Percentiles rank a stretch among this genome's conserved stretches.
phyloP scores from a whole-genome alignment of 2,797 vertebrate genomes.

The Semotilus atromaculatus region DNA sequence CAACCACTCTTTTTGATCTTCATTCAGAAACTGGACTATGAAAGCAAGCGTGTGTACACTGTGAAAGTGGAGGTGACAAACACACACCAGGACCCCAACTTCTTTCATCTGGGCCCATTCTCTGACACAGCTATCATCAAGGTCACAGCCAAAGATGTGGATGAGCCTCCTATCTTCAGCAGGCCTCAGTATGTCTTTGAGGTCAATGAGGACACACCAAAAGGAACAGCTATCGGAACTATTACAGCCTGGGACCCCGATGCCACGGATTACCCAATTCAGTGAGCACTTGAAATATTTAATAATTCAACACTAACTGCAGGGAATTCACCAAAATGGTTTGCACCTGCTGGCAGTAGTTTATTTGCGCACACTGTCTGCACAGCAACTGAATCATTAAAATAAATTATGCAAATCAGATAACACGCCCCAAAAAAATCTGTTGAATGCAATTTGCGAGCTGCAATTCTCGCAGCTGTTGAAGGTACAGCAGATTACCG shows the following conservation, averaged over 20 bases:
- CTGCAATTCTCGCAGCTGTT: not conserved
- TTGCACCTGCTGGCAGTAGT: conserved; percentile 4
- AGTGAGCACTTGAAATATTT: conserved; percentile 71
- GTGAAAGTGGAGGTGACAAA: conserved; percentile 84
- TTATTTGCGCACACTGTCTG: conserved; percentile 3
- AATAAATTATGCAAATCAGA: conserved; percentile 37
- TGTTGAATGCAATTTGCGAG: not conserved
- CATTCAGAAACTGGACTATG: conserved; percentile 84
- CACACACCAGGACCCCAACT: conserved; percentile 80
- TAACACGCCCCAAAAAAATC: not conserved
- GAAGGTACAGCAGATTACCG: conserved; percentile 2
- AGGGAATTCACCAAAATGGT: not conserved
- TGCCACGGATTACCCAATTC: conserved; percentile 77
- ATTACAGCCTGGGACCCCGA: conserved; percentile 86
- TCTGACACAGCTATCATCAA: conserved; percentile 84
- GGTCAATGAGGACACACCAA: conserved; percentile 83
- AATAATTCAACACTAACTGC: conserved; percentile 6
- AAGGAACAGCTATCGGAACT: conserved; percentile 82
- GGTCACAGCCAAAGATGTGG: conserved; percentile 82
- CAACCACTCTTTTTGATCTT: not conserved
- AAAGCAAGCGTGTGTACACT: conserved; percentile 80
- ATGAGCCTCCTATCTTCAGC: conserved; percentile 85
- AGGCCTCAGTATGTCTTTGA: conserved; percentile 81
- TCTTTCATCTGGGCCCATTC: conserved; percentile 82
- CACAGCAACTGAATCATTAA: conserved; percentile 6